These are phyloP conservation scores for Epinephelus lanceolatus DNA, from an alignment of 2,113 vertebrate species.

Conservation along the genomic window DNA sequence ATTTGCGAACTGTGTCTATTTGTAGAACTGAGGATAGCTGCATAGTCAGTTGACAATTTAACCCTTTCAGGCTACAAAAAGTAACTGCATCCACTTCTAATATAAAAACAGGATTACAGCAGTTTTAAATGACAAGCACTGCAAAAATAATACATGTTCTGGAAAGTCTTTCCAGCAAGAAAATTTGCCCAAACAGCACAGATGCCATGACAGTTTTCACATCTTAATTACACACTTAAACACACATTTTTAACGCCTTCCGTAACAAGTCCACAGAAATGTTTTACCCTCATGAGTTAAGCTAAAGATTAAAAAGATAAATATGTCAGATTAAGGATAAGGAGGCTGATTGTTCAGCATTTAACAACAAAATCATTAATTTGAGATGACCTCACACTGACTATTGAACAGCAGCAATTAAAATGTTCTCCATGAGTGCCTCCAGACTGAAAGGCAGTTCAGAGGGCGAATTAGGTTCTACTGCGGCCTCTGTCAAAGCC, in stretches of 20 bases:
- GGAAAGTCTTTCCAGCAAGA: background rate
- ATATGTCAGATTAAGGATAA: background rate
- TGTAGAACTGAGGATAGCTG: background rate
- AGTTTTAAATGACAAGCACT: background rate
- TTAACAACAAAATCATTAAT: slow-evolving; percentile 1
- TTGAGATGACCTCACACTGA: slow-evolving; percentile 21
- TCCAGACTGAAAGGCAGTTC: slow-evolving; percentile 34
- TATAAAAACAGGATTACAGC: background rate
- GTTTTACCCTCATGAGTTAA: background rate
- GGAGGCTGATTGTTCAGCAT: background rate
- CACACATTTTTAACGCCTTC: background rate
- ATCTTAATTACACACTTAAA: background rate
- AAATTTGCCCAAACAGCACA: background rate
- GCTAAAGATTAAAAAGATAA: background rate
- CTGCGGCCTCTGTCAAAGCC: background rate
- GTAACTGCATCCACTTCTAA: background rate
- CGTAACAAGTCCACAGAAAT: background rate
- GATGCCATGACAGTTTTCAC: background rate
- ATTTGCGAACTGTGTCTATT: background rate
- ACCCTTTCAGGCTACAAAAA: too few species aligned
- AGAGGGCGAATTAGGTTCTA: slow-evolving; percentile 16
- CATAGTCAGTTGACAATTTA: background rate
- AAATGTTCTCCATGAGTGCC: slow-evolving; percentile 74
- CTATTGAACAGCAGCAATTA: slow-evolving; percentile 62
- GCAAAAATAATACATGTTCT: background rate